Percentiles rank a stretch among this genome's conserved stretches.
These are phyloP conservation scores for Chaetodon trifascialis DNA, from an alignment of 2,113 vertebrate genomes.

Conservation along the genomic window DNA sequence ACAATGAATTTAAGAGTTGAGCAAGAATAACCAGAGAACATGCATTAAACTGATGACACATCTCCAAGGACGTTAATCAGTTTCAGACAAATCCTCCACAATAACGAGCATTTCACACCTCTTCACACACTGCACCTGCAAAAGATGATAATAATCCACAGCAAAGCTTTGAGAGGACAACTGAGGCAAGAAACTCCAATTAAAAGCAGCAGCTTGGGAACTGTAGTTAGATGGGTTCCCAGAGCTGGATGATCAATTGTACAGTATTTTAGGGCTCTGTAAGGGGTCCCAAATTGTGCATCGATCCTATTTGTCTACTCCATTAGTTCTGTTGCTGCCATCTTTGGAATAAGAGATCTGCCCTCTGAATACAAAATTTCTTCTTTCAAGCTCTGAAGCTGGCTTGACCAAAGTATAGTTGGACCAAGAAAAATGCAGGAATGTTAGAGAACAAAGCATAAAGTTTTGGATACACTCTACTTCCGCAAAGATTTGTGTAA, in stretches of 20 bases:
- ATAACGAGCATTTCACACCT: constrained; percentile 37
- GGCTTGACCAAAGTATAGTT: not conserved
- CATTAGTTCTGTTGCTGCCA: constrained; percentile 6
- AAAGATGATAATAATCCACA: constrained; percentile 38
- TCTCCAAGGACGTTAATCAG: constrained; percentile 30
- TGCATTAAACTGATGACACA: constrained; percentile 31
- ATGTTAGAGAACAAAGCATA: not conserved
- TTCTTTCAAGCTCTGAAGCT: constrained; percentile 1
- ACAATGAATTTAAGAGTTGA: constrained; percentile 19
- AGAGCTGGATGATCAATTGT: not conserved
- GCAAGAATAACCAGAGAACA: constrained; percentile 16
- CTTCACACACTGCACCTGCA: constrained; percentile 16
- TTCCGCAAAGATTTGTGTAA: not conserved
- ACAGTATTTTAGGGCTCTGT: constrained; percentile 6
- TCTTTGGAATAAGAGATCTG: constrained; percentile 21
- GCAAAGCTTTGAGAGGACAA: constrained; percentile 22
- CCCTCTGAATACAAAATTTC: constrained; percentile 8
- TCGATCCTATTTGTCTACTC: not conserved
- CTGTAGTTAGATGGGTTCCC: not conserved
- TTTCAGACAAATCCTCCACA: constrained; percentile 38
- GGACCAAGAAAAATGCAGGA: not conserved
- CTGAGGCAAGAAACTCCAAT: constrained; percentile 7
- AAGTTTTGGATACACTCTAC: not conserved
- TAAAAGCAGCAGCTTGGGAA: not conserved
- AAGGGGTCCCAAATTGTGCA: constrained; percentile 12